Percentiles rank a stretch among this genome's conserved stretches.
Evolutionary conservation across 2,113 vertebrate genomes (phyloP).

Genomic region (Columba janthina): DNA sequence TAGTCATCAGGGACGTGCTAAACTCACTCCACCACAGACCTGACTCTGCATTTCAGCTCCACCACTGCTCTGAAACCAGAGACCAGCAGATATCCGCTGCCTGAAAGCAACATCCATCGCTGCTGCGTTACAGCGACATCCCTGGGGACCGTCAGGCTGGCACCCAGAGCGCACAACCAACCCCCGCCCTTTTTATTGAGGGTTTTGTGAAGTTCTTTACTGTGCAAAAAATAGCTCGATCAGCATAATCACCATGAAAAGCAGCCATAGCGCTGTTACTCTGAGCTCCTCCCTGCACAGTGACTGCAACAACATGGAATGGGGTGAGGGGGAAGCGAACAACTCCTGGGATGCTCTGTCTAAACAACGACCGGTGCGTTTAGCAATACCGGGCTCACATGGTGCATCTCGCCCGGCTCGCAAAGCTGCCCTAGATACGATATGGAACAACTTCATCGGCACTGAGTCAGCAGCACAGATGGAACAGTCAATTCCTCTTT

Average conservation of each 20-base stretch:
- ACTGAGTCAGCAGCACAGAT: slow-evolving; percentile 14
- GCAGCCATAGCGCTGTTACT: neutral
- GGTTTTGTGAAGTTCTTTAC: neutral
- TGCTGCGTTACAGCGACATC: neutral
- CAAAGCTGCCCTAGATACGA: neutral
- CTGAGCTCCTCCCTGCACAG: neutral
- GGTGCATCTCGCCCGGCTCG: neutral
- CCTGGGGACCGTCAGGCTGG: neutral
- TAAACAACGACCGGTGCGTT: neutral
- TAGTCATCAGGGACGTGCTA: neutral
- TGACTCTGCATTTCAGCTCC: neutral
- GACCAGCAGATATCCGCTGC: neutral
- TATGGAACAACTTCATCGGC: rapidly evolving
- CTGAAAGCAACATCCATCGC: rapidly evolving
- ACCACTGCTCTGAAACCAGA: neutral
- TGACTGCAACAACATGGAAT: neutral
- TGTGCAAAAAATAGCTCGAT: neutral
- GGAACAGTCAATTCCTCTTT: neutral
- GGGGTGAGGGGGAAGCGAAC: neutral
- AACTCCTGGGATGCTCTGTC: neutral
- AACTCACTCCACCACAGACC: neutral
- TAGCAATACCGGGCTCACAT: neutral
- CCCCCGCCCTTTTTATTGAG: neutral
- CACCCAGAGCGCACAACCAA: neutral
- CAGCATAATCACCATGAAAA: neutral